Conservation (phyloP, 2,888 invertebrate genomes). For the Papilio protenor region DNA sequence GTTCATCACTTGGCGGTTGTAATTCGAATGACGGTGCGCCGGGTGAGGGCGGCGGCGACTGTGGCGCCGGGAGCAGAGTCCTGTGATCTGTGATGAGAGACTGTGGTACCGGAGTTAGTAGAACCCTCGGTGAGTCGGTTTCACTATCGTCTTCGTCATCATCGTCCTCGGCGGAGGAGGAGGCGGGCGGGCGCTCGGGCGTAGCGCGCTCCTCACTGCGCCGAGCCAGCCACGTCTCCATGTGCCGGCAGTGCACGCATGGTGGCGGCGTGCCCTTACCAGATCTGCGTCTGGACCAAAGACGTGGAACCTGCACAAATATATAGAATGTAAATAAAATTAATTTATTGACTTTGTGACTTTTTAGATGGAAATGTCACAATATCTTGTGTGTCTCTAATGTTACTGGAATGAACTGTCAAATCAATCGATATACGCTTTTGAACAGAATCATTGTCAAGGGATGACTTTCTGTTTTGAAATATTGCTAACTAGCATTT, state of each 20-base stretch:
- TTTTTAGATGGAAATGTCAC: not conserved
- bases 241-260: constrained; percentile 91
- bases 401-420: not conserved
- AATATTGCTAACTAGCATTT: not conserved
- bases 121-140: constrained; percentile 82
- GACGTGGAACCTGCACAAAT: constrained; percentile 83
- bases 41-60: constrained; percentile 82
- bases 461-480: not conserved
- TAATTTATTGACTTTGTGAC: not conserved
- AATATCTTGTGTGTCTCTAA: not conserved
- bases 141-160: constrained; percentile 82
- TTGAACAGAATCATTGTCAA: not conserved
- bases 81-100: too few species aligned
- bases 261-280: constrained; percentile 87
- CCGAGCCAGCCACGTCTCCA: constrained; percentile 89
- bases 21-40: constrained; percentile 85
- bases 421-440: not conserved
- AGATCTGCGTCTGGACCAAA: constrained; percentile 86
- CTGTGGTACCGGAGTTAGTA: constrained; percentile 85
- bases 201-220: constrained; percentile 74
- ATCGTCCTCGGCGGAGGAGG: constrained; percentile 77
- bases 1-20: constrained; percentile 80
- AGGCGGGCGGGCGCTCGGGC: constrained; percentile 69
- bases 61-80: constrained; percentile 62
- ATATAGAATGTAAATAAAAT: constrained; percentile 6